These are phyloP conservation scores for Rotaria magnacalcarata DNA, from an alignment of 2,888 invertebrate species.

Conservation along the genomic window DNA sequence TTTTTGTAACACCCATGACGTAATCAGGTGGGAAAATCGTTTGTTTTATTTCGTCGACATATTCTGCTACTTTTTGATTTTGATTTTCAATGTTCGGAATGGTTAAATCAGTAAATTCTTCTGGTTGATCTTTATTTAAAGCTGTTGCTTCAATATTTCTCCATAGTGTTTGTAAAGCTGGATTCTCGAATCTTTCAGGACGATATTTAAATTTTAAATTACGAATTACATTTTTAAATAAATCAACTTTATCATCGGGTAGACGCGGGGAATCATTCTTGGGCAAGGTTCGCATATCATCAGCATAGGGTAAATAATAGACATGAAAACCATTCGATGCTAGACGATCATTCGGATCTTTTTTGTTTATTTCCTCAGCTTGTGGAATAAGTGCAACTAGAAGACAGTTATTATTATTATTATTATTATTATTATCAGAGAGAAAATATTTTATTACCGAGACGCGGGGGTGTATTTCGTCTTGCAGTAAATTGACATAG, in stretches of 20 bases:
- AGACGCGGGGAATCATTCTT: neutral
- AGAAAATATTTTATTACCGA: constrained; percentile 57
- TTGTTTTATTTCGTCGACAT: constrained; percentile 59
- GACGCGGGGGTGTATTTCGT: constrained; percentile 63
- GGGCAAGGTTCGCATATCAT: constrained; percentile 61
- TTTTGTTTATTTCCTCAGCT: constrained; percentile 61
- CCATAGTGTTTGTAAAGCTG: constrained; percentile 66
- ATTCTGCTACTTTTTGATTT: constrained; percentile 56
- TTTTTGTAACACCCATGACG: constrained; percentile 49
- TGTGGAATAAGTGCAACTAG: constrained; percentile 24
- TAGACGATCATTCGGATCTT: neutral
- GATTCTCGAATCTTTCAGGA: constrained; percentile 69
- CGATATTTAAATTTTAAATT: constrained; percentile 65
- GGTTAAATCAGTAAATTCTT: constrained; percentile 62
- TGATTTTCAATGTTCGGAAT: constrained; percentile 59
- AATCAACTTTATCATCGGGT: constrained; percentile 62
- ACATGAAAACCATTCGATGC: constrained; percentile 69
- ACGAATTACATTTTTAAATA: constrained; percentile 66
- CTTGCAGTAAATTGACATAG: constrained; percentile 68
- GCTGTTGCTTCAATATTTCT: constrained; percentile 69
- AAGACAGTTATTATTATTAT: neutral
- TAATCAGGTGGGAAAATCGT: constrained; percentile 59
- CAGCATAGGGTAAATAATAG: constrained; percentile 68
- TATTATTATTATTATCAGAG: neutral
- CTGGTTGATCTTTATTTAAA: constrained; percentile 64